Evolutionary conservation across 2,797 vertebrate genomes (phyloP).

Genomic region (Spinus pinus): DNA sequence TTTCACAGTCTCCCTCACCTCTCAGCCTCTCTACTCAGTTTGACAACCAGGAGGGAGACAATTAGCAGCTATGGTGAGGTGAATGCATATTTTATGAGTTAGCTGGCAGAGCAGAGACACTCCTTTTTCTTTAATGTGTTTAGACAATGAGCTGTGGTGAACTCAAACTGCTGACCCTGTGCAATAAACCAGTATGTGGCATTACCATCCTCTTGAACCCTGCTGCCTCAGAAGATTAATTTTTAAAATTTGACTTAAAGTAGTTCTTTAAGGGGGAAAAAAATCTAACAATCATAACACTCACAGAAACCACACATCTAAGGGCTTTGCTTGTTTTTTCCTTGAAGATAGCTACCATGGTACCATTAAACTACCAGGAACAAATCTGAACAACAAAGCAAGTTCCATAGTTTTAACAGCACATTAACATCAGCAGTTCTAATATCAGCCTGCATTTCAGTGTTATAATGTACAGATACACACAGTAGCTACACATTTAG

Average conservation of each 20-base stretch:
- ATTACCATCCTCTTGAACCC: neutral
- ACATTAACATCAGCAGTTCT: neutral
- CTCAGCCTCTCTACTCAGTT: neutral
- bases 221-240: neutral
- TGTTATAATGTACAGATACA: neutral
- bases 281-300: neutral
- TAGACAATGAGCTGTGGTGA: neutral
- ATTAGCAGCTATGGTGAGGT: neutral
- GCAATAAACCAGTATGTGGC: neutral
- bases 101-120: neutral
- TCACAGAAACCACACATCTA: neutral
- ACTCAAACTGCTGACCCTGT: neutral
- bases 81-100: slow-evolving; percentile 5
- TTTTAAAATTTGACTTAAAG: neutral
- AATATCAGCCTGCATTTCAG: neutral
- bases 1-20: slow-evolving; percentile 16
- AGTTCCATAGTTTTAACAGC: neutral
- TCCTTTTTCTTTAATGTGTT: neutral
- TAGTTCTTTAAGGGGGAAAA: neutral
- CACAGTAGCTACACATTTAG: neutral
- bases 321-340: neutral
- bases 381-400: neutral
- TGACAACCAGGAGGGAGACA: slow-evolving; percentile 8
- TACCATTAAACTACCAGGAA: neutral
- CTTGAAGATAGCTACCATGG: neutral